Evolutionary conservation across 2,888 invertebrate species (phyloP).

Genomic region (Yponomeuta malinellus): DNA sequence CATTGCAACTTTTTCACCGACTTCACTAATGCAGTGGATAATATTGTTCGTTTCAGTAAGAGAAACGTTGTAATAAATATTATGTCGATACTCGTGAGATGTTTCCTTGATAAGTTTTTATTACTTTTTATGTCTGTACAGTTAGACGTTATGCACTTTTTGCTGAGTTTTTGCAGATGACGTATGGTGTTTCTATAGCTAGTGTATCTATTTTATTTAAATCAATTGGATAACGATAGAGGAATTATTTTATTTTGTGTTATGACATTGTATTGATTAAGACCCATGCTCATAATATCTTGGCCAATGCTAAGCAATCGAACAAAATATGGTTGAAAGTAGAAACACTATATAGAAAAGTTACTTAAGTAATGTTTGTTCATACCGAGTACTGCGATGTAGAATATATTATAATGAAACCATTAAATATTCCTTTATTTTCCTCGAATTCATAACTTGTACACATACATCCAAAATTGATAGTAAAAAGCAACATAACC

Average conservation of each 20-base stretch:
- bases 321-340: slow-evolving; percentile 66
- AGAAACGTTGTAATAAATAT: slow-evolving; percentile 61
- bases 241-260: slow-evolving; percentile 54
- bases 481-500: slow-evolving; percentile 76
- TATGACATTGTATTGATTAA: slow-evolving; percentile 52
- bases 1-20: slow-evolving; percentile 68
- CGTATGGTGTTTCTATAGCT: slow-evolving; percentile 64
- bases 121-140: slow-evolving; percentile 61
- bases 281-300: slow-evolving; percentile 55
- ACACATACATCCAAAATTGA: slow-evolving; percentile 75
- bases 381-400: slow-evolving; percentile 71
- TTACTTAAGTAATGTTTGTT: slow-evolving; percentile 73
- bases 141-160: slow-evolving; percentile 67
- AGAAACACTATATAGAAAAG: slow-evolving; percentile 66
- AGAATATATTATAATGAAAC: slow-evolving; percentile 67
- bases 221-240: slow-evolving; percentile 68
- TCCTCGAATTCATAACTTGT: slow-evolving; percentile 73
- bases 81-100: slow-evolving; percentile 44
- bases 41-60: slow-evolving; percentile 62
- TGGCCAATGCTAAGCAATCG: slow-evolving; percentile 56
- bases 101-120: slow-evolving; percentile 54
- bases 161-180: slow-evolving; percentile 57
- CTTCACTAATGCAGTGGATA: slow-evolving; percentile 61
- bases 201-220: slow-evolving; percentile 65
- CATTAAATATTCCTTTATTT: slow-evolving; percentile 73